Conservation (phyloP, 2,888 invertebrate species). For the Synanthedon myopaeformis region DNA sequence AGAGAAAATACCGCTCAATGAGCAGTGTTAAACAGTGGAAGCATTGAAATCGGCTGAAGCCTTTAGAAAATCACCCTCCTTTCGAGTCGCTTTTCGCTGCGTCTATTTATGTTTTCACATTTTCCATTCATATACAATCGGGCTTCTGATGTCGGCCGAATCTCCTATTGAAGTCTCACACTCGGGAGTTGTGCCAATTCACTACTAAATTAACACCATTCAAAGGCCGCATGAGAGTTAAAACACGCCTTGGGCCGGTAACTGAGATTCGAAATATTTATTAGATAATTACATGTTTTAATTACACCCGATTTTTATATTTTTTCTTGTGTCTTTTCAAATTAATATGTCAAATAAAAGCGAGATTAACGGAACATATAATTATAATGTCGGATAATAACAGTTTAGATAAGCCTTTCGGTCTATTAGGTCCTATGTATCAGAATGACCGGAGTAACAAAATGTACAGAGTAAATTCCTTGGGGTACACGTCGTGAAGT, state of each 20-base stretch:
- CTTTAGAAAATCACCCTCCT: constrained; percentile 65
- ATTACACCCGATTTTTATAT: too few species aligned
- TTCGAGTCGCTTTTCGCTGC: constrained; percentile 51
- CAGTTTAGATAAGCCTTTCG: too few species aligned
- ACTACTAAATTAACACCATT: constrained; percentile 59
- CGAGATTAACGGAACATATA: too few species aligned
- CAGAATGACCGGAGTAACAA: too few species aligned
- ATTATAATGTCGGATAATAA: too few species aligned
- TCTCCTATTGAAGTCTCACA: constrained; percentile 49
- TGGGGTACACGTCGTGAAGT: too few species aligned
- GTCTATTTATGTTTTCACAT: constrained; percentile 59
- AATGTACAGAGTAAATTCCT: too few species aligned
- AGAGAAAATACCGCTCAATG: constrained; percentile 59
- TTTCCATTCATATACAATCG: constrained; percentile 55
- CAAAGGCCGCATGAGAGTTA: constrained; percentile 13
- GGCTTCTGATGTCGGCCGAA: constrained; percentile 42
- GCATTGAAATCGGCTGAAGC: constrained; percentile 56
- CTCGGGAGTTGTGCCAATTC: constrained; percentile 45
- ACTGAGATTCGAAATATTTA: not conserved
- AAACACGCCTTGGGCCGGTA: not conserved
- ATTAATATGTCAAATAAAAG: too few species aligned
- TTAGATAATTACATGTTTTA: too few species aligned
- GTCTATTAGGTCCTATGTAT: too few species aligned
- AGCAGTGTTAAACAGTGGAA: constrained; percentile 59
- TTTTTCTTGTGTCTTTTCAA: too few species aligned